Conservation (phyloP, 2,888 invertebrate genomes). For the Syritta pipiens region DNA sequence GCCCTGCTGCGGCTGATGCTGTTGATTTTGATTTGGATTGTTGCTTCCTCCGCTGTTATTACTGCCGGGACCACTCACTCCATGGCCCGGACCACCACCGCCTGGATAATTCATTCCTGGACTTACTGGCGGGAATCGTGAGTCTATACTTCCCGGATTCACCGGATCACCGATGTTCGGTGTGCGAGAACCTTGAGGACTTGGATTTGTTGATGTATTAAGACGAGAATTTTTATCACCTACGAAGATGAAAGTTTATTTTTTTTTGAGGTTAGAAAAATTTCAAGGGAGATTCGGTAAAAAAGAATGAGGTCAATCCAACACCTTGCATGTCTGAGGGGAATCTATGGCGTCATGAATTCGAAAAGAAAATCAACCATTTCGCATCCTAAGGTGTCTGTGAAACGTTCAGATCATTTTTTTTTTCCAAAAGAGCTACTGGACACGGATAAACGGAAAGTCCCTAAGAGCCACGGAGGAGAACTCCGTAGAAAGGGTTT, state of each 20-base stretch:
- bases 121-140: constrained; percentile 75
- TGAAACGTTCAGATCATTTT: no score
- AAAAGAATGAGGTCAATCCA: no score
- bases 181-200: constrained; percentile 76
- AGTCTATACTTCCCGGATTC: constrained; percentile 72
- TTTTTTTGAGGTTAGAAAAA: neutral
- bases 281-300: no score
- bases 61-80: constrained; percentile 68
- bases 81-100: constrained; percentile 36
- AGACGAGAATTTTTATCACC: constrained; percentile 79
- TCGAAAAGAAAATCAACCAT: no score
- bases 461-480: no score
- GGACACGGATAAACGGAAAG: no score
- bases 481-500: no score
- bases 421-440: no score
- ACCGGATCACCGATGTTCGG: constrained; percentile 73
- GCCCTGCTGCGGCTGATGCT: constrained; percentile 48
- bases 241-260: constrained; percentile 34
- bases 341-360: no score
- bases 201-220: constrained; percentile 78
- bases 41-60: constrained; percentile 70
- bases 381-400: no score
- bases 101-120: constrained; percentile 76
- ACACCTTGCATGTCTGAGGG: no score
- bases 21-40: constrained; percentile 54